Evolutionary conservation across 2,888 invertebrate species (phyloP), one percentile per base, ranked within the genome.

Genomic region (Alcis repandata): DNA sequence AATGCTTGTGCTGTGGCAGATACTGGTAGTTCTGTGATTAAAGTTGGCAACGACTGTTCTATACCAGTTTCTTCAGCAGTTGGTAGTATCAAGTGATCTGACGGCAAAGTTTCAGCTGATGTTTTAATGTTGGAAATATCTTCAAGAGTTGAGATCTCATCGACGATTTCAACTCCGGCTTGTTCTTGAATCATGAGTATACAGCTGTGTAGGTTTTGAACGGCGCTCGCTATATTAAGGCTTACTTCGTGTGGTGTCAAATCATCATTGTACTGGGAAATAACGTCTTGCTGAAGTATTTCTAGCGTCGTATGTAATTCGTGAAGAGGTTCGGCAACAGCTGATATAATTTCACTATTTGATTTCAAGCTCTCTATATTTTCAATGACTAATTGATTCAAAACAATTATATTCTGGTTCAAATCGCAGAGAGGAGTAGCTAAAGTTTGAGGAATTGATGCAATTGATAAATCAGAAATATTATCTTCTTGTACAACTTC

Each of bases 121-220:
- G 94, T 94, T 83, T 94, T 94, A 17, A 95, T 88, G 3, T 91
- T 94, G 0, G 95, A 94, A 69, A 95, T 86, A 73, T 95, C 94
- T 70, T 94, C 94, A 57, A 95, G 88, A 8, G 94, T 94, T 4
- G 95, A 94, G 76, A 95, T 85, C 45, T 95, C 94, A 36, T 90
- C 91, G 6, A 85, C 78, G 9, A 84, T 89, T 78, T 95, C 95
- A 40, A 95, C 66, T 65, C 88, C 80, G 69, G 77, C 77, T 72
- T 94, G 91, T 75, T 94, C 92, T 66, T 92, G 87, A 70, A 94
- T 88, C 68, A 93, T 80, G 9, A 93, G 74, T 51, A 94, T 88
- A 73, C 92, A 93, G 69, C 86, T 91, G 71, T 92, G 88, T 38
- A 93, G 70, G 71, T 82, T 90, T 79, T 91, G 87, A 36, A 91